Percentiles rank a stretch among this genome's conserved stretches.
These are phyloP conservation scores for Anniella stebbinsi DNA, from an alignment of 2,797 vertebrate genomes.

Conservation along the genomic window DNA sequence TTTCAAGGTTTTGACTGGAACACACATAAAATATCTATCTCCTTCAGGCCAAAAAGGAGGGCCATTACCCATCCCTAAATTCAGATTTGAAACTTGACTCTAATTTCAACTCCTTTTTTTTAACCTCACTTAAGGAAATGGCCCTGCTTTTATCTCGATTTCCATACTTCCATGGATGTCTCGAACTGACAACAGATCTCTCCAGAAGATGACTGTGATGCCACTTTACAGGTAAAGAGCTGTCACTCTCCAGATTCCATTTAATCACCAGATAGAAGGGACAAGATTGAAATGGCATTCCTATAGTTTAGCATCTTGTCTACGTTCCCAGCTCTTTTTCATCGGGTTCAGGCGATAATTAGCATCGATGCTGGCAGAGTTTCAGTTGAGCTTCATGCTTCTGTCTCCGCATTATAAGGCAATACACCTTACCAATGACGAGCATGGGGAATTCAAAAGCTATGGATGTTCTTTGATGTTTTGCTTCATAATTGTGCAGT, in stretches of 20 bases:
- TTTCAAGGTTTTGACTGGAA: background rate
- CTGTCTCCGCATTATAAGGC: background rate
- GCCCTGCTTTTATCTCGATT: background rate
- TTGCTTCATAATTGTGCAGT: constrained; percentile 15
- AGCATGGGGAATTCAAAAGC: constrained; percentile 10
- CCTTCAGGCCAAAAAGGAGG: background rate
- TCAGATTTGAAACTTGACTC: background rate
- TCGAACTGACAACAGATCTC: too few relatives aligned
- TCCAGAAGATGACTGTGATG: background rate
- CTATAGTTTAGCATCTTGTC: background rate
- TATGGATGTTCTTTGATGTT: constrained; percentile 7
- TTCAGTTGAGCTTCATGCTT: background rate
- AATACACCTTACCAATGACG: background rate
- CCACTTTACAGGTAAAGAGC: background rate
- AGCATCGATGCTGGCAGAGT: background rate
- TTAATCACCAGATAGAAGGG: constrained; percentile 1
- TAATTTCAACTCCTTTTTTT: background rate
- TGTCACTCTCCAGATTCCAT: background rate
- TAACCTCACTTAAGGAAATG: background rate
- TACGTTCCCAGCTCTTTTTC: background rate
- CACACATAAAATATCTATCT: background rate
- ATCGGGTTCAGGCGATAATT: constrained; percentile 4
- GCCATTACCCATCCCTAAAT: background rate
- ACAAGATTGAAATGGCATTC: background rate
- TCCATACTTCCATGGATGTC: background rate